Conservation (phyloP, 2,888 invertebrate species). For the Scaptomyza cyrtandrae region DNA sequence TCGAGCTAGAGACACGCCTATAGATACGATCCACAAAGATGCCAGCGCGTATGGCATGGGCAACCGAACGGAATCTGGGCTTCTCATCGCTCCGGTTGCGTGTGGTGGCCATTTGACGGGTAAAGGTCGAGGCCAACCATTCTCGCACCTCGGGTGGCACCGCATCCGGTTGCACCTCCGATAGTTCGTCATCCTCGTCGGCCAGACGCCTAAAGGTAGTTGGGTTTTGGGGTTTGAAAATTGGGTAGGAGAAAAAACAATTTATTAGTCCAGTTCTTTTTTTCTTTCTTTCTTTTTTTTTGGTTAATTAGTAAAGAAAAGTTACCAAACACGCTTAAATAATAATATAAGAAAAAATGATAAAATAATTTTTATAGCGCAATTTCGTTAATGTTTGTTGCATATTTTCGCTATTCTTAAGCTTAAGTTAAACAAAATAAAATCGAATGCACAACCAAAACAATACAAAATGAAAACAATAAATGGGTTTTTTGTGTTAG, state of each 20-base stretch:
- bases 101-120: conserved; percentile 93
- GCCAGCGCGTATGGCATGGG: conserved; percentile 97
- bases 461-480: conserved; percentile 12
- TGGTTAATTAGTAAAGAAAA: conserved; percentile 51
- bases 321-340: conserved; percentile 34
- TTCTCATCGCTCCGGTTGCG: conserved; percentile 91
- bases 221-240: background rate
- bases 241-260: conserved; percentile 21
- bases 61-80: conserved; percentile 96
- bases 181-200: conserved; percentile 97
- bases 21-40: conserved; percentile 98
- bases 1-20: conserved; percentile 90
- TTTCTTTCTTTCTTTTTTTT: conserved; percentile 2
- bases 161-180: conserved; percentile 97
- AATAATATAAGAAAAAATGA: conserved; percentile 15
- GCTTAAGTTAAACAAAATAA: conserved; percentile 16
- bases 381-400: conserved; percentile 27
- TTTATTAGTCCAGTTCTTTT: conserved; percentile 49
- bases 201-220: conserved; percentile 88
- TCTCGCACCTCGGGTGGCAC: conserved; percentile 98
- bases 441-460: background rate
- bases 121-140: conserved; percentile 98
- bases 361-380: conserved; percentile 20
- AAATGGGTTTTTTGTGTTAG: conserved; percentile 25
- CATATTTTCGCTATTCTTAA: conserved; percentile 13